Conservation (phyloP, 2,113 vertebrate genomes). For the Mesitornis unicolor region DNA sequence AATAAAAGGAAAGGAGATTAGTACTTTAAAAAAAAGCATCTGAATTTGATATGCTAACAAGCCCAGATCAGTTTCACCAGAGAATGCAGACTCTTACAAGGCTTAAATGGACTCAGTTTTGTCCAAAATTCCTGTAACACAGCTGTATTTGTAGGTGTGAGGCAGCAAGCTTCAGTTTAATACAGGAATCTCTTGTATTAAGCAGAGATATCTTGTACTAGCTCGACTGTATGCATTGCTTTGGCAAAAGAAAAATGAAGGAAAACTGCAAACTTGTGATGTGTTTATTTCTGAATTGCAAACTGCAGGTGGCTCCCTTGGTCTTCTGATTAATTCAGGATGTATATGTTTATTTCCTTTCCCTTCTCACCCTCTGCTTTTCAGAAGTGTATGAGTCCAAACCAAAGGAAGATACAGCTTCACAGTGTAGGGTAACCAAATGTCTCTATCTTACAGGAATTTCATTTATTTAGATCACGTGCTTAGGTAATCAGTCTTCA, state of each 20-base stretch:
- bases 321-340: neutral
- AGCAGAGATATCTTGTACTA: neutral
- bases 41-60: neutral
- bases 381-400: neutral
- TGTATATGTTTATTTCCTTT: neutral
- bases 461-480: neutral
- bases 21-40: neutral
- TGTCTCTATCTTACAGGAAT: neutral
- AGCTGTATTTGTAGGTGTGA: neutral
- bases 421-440: neutral
- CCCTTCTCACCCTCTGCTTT: neutral
- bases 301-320: slow-evolving; percentile 74
- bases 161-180: neutral
- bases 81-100: no score
- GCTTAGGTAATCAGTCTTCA: neutral
- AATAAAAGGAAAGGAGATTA: neutral
- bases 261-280: neutral
- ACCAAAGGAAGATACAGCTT: neutral
- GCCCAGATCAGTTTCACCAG: neutral
- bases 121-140: neutral
- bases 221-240: neutral
- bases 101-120: neutral
- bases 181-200: neutral
- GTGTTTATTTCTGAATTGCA: slow-evolving; percentile 10
- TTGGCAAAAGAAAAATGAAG: neutral